These are phyloP conservation scores for Labeo catla DNA, from an alignment of 2,113 vertebrate genomes.

Conservation along the genomic window DNA sequence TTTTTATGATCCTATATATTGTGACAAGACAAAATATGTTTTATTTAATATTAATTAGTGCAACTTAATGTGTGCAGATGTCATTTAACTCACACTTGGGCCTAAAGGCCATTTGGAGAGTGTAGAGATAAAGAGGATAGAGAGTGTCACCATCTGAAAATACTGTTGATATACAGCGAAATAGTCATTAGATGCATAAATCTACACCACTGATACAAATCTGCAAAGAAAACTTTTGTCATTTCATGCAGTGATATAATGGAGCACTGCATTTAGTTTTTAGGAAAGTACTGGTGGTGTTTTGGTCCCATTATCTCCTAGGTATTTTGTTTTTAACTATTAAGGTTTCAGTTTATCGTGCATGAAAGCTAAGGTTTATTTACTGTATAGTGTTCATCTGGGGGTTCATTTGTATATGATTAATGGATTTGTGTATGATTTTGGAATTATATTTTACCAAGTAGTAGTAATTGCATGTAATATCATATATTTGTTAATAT, in stretches of 20 bases:
- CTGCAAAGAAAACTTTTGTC: not conserved
- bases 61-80: not conserved
- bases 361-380: not conserved
- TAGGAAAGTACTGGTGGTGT: not conserved
- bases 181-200: not conserved
- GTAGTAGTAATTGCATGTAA: not conserved
- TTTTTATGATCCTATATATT: not conserved
- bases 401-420: not conserved
- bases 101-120: not conserved
- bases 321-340: not conserved
- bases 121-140: too few species aligned
- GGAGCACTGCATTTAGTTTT: not conserved
- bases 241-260: too few species aligned
- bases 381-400: not conserved
- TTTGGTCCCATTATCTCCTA: not conserved
- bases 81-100: not conserved
- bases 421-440: not conserved
- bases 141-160: not conserved
- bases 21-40: not conserved
- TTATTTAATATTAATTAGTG: not conserved
- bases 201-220: not conserved
- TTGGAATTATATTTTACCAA: not conserved
- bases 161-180: not conserved
- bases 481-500: not conserved
- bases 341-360: not conserved